Evolutionary conservation across 2,113 vertebrate species (phyloP), one percentile per base, ranked within the genome.

Genomic region (Turdus rufiventris): DNA sequence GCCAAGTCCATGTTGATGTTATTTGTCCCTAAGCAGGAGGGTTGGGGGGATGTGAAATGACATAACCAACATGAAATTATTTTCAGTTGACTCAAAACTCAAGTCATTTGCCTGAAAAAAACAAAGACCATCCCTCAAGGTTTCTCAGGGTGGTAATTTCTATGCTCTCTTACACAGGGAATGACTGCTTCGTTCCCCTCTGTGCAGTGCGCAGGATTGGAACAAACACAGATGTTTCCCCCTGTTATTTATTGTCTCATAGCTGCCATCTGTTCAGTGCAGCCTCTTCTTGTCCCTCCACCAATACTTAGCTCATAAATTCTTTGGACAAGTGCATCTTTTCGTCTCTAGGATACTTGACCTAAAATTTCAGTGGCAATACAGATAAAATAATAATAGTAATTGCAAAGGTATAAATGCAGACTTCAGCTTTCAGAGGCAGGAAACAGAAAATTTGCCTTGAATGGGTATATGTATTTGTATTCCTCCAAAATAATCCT

Each of bases 171-270:
- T 85, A 58, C 3, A 17, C 17, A 6, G 38, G 42, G 73, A 95
- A 91, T 2, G 10, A 68, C 58, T 81, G n/a, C 33, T 79, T 76
- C 3, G 8, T 76, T 54, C 53, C 29, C 33, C 31, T 33, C 50
- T 79, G 6, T 53, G 42, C 66, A 31, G 14, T 54, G 45, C 91
- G 65, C 73, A 70, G 58, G 34, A 73, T 43, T 82, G 91, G 51
- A 87, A 91, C 42, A 94, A 29, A 79, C 84, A 94, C 94, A 92
- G 96, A 91, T 95, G 81, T 94, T 92, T 79, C 77, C 62, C 56
- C 54, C 43, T 54, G 66, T 45, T 91, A 92, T 82, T 95, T 94
- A 89, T 54, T 91, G 45, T 88, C 89, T 94, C 70, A 57, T 36
- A 85, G 65, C 29, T 87, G 47, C 87, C 81, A 88, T 88, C 77